Evolutionary conservation across 2,113 vertebrate species (phyloP).

Genomic region (Triplophysa tibetana): DNA sequence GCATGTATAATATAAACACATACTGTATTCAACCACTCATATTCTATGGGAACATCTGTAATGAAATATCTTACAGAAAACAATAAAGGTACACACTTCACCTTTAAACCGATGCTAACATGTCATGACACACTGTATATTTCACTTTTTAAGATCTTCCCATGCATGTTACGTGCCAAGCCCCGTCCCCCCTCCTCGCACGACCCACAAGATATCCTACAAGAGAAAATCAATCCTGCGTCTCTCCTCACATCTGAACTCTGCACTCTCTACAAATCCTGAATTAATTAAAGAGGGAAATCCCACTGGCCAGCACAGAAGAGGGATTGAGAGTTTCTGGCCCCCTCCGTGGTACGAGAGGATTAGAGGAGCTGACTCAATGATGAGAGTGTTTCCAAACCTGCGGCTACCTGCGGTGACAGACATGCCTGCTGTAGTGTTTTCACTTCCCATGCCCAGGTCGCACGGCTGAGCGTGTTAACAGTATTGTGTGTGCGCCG

Average conservation of each 20-base stretch:
- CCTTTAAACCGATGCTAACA: too few relatives aligned
- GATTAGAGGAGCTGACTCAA: slow-evolving; percentile 75
- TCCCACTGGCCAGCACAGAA: slow-evolving; percentile 69
- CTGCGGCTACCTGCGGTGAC: slow-evolving; percentile 59
- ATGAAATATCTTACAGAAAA: too few relatives aligned
- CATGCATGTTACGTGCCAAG: slow-evolving; percentile 18
- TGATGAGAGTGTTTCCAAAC: slow-evolving; percentile 72
- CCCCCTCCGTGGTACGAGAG: slow-evolving; percentile 64
- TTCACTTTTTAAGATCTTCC: neutral
- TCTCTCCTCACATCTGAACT: slow-evolving; percentile 73
- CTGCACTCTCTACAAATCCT: slow-evolving; percentile 76
- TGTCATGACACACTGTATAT: neutral
- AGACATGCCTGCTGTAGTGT: slow-evolving; percentile 50
- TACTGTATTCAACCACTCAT: too few relatives aligned
- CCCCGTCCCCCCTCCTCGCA: slow-evolving; percentile 49
- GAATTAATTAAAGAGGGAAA: slow-evolving; percentile 84
- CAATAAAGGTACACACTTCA: too few relatives aligned
- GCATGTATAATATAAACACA: too few relatives aligned
- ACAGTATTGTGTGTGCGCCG: neutral
- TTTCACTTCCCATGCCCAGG: slow-evolving; percentile 42
- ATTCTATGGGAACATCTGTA: too few relatives aligned
- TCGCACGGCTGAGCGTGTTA: neutral
- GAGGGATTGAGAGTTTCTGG: slow-evolving; percentile 74
- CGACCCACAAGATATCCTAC: slow-evolving; percentile 60
- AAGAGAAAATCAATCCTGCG: slow-evolving; percentile 71